Conservation (phyloP, 2,113 vertebrate species). For the Geococcyx californianus region DNA sequence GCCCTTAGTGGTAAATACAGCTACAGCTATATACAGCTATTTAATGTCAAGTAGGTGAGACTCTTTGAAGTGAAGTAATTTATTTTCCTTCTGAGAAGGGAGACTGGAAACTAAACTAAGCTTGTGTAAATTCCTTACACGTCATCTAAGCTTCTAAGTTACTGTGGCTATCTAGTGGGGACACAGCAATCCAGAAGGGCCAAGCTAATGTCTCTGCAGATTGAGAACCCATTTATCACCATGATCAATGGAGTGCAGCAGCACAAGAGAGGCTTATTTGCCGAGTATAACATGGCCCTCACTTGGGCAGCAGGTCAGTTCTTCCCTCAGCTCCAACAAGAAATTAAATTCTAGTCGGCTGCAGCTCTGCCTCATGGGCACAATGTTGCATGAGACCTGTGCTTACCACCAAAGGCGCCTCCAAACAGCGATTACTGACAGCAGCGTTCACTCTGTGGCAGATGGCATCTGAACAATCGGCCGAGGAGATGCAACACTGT, state of each 20-base stretch:
- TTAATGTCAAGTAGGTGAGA: slow-evolving; percentile 21
- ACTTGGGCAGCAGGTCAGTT: background rate
- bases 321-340: background rate
- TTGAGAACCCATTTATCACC: slow-evolving; percentile 49
- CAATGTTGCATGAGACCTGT: background rate
- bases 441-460: background rate
- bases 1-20: background rate
- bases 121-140: slow-evolving; percentile 33
- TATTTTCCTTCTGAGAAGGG: slow-evolving; percentile 44
- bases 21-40: background rate
- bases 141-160: slow-evolving; percentile 36
- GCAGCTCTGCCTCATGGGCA: background rate
- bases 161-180: slow-evolving; percentile 11
- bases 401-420: background rate
- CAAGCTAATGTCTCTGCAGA: slow-evolving; percentile 43
- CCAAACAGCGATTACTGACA: background rate
- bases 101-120: slow-evolving; percentile 34
- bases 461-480: background rate
- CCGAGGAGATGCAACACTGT: background rate
- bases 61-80: slow-evolving; percentile 22
- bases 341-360: background rate
- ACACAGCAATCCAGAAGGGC: slow-evolving; percentile 33
- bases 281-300: background rate
- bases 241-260: slow-evolving; percentile 36
- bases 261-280: slow-evolving; percentile 7